Evolutionary conservation across 2,888 invertebrate genomes (phyloP).

Genomic region (Chaitophorus viminalis): DNA sequence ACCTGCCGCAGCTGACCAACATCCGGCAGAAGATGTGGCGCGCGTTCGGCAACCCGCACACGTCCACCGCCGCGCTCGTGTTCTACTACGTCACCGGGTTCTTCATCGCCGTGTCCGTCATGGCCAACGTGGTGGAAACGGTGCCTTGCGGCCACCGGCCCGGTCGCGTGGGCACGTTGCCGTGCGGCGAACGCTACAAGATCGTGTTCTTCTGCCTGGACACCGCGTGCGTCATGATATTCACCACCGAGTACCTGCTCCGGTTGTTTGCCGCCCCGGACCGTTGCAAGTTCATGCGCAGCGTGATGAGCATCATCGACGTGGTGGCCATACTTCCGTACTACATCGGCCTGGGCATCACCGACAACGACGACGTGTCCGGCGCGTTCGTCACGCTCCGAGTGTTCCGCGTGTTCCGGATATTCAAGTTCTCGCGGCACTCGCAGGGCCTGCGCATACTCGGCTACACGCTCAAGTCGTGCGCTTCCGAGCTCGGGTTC

Average conservation of each 20-base stretch:
- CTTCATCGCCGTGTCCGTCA: conserved; percentile 98
- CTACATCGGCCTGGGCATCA: conserved; percentile 97
- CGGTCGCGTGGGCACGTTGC: conserved; percentile 85
- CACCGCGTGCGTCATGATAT: conserved; percentile 99
- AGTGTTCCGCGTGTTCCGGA: conserved; percentile 99
- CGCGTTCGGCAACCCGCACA: conserved; percentile 99
- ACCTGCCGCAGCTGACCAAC: conserved; percentile 86
- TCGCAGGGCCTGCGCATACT: conserved; percentile 98
- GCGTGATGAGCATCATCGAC: conserved; percentile 99
- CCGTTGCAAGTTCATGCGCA: conserved; percentile 95
- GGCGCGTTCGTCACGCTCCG: conserved; percentile 98
- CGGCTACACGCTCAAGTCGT: conserved; percentile 98
- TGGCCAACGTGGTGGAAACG: conserved; percentile 99
- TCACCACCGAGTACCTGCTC: conserved; percentile 96
- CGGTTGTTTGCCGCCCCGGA: conserved; percentile 98
- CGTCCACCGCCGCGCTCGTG: conserved; percentile 97
- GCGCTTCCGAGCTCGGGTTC: conserved; percentile 98
- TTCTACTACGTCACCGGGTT: conserved; percentile 99
- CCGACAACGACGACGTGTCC: conserved; percentile 97
- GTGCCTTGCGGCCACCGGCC: conserved; percentile 92
- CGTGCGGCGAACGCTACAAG: conserved; percentile 98
- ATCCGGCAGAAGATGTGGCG: conserved; percentile 98
- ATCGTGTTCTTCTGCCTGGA: conserved; percentile 99
- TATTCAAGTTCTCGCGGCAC: conserved; percentile 99
- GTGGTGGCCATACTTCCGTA: conserved; percentile 99